Evolutionary conservation across 2,888 invertebrate genomes (phyloP).

Genomic region (Eurytoma adleriae): DNA sequence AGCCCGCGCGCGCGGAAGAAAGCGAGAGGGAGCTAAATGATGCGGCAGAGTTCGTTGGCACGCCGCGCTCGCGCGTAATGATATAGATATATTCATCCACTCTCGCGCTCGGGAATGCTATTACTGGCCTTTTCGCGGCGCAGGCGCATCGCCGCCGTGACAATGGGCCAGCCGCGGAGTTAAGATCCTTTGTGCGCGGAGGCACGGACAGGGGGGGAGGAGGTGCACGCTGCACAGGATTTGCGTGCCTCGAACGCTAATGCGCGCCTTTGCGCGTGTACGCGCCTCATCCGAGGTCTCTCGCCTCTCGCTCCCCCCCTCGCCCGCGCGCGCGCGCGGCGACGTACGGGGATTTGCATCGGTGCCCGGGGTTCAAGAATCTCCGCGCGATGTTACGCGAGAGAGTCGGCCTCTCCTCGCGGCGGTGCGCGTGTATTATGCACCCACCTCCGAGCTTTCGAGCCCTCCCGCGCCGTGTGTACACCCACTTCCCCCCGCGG

Average conservation of each 20-base stretch:
- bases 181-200: conserved; percentile 59
- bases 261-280: conserved; percentile 19
- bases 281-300: not conserved
- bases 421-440: not conserved
- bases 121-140: conserved; percentile 61
- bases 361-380: too few relatives aligned
- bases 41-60: conserved; percentile 64
- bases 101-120: conserved; percentile 56
- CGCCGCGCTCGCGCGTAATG: conserved; percentile 54
- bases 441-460: too few relatives aligned
- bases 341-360: too few relatives aligned
- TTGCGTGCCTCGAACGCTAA: conserved; percentile 62
- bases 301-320: not conserved
- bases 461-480: too few relatives aligned
- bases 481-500: too few relatives aligned
- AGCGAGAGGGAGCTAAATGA: conserved; percentile 51
- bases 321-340: not conserved
- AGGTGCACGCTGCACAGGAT: conserved; percentile 51
- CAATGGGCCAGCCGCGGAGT: conserved; percentile 58
- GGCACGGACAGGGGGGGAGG: not conserved
- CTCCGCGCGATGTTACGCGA: too few relatives aligned
- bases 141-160: conserved; percentile 50
- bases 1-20: not conserved
- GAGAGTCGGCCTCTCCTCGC: too few relatives aligned
- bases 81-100: conserved; percentile 62